Conservation (phyloP, 2,113 vertebrate genomes). For the Lota lota region DNA sequence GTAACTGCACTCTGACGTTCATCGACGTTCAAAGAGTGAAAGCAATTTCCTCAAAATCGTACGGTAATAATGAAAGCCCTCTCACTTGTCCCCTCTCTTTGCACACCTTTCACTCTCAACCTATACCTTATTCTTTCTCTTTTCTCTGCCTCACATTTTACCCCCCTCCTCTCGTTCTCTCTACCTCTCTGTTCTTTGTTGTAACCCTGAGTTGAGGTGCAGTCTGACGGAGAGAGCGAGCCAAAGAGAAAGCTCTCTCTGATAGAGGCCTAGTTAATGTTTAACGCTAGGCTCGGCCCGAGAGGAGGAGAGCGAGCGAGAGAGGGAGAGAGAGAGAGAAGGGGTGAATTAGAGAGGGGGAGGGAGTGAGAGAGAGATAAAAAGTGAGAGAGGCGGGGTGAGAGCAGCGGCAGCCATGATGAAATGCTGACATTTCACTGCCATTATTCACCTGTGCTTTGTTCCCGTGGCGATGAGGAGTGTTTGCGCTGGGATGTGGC, state of each 20-base stretch:
- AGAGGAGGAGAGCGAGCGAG: constrained; percentile 12
- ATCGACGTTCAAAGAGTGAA: no score
- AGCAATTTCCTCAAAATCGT: no score
- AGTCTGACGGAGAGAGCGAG: background rate
- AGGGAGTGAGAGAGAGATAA: background rate
- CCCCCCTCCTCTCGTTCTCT: background rate
- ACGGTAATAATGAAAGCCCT: no score
- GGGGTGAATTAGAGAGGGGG: background rate
- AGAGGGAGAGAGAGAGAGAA: background rate
- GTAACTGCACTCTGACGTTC: no score
- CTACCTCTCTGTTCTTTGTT: constrained; percentile 23
- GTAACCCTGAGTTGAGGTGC: background rate
- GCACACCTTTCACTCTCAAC: background rate
- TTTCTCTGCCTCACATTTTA: background rate
- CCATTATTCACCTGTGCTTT: constrained; percentile 77
- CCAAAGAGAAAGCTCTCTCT: background rate
- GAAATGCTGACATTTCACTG: constrained; percentile 76
- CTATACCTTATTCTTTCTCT: background rate
- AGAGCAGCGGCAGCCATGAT: constrained; percentile 59
- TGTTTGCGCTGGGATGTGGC: constrained; percentile 75
- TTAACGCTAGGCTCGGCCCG: constrained; percentile 61
- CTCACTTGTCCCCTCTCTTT: no score
- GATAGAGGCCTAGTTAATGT: constrained; percentile 67
- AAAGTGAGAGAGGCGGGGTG: background rate
- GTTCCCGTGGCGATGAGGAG: constrained; percentile 54